Evolutionary conservation across 2,113 vertebrate genomes (phyloP).

Genomic region (Zosterops borbonicus): DNA sequence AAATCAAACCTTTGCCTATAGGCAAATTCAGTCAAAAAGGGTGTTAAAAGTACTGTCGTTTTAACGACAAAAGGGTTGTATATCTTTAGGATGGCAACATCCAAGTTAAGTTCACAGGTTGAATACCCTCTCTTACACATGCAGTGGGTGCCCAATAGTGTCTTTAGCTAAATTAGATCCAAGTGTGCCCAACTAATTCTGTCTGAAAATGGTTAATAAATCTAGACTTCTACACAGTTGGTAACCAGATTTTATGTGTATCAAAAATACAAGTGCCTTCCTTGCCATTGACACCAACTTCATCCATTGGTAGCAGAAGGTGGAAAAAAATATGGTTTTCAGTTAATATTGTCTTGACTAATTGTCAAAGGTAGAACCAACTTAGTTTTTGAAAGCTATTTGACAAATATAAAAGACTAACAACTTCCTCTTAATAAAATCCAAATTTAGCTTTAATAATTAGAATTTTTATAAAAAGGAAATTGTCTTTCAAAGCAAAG

Average conservation of each 20-base stretch:
- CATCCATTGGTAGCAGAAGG: background rate
- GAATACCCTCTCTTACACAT: background rate
- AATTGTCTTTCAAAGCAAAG: constrained; percentile 39
- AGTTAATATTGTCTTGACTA: background rate
- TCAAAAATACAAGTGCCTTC: background rate
- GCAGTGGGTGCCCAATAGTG: background rate
- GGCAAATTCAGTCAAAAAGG: background rate
- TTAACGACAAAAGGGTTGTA: background rate
- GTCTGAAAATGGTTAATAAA: background rate
- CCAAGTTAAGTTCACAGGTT: background rate
- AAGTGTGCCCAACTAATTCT: accelerated
- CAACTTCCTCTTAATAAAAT: constrained; percentile 37
- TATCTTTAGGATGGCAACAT: background rate
- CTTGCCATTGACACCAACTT: background rate
- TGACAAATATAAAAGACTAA: constrained; percentile 38
- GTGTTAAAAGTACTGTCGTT: background rate
- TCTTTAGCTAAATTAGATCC: background rate
- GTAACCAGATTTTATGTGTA: background rate
- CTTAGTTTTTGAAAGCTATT: constrained; percentile 7
- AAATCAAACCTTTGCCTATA: background rate
- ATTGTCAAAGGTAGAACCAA: constrained; percentile 54
- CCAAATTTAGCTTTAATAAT: constrained; percentile 61
- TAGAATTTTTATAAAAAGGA: constrained; percentile 55
- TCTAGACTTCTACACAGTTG: background rate
- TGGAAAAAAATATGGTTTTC: background rate